These are phyloP conservation scores for Volucella inflata DNA, from an alignment of 2,888 invertebrate species.

Conservation along the genomic window DNA sequence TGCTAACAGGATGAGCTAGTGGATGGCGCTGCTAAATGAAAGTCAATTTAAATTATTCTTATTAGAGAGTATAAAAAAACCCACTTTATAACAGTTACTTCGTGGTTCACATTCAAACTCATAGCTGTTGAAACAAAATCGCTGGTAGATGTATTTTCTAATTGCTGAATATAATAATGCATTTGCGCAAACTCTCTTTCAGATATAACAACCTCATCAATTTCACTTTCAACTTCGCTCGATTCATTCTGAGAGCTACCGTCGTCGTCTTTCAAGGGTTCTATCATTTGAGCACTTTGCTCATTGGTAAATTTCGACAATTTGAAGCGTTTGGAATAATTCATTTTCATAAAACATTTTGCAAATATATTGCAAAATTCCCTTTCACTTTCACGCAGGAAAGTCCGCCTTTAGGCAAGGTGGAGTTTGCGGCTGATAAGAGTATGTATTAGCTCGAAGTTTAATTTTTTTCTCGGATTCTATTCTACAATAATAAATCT, in stretches of 20 bases:
- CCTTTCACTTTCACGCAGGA: background rate
- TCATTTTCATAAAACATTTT: conserved; percentile 3
- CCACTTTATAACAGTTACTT: background rate
- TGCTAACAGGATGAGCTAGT: conserved; percentile 25
- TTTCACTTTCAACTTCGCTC: conserved; percentile 10
- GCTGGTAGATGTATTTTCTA: background rate
- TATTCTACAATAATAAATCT: background rate
- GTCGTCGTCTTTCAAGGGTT: conserved; percentile 18
- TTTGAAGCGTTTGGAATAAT: background rate
- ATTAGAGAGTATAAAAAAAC: conserved; percentile 13
- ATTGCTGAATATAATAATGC: no score
- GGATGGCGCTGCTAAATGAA: conserved; percentile 21
- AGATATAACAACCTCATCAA: conserved; percentile 5
- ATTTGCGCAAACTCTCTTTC: background rate
- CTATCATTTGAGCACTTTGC: conserved; percentile 16
- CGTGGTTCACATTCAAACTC: background rate
- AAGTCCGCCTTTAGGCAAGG: background rate
- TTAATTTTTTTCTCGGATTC: background rate
- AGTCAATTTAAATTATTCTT: conserved; percentile 10
- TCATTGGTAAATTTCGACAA: conserved; percentile 19
- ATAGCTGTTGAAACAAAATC: background rate
- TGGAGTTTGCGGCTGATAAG: background rate
- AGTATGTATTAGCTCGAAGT: background rate
- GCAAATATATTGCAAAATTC: conserved; percentile 19
- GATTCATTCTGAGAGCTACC: background rate